These are phyloP conservation scores for Noctilio leporinus DNA, from an alignment of 2,113 vertebrate genomes.

Conservation along the genomic window DNA sequence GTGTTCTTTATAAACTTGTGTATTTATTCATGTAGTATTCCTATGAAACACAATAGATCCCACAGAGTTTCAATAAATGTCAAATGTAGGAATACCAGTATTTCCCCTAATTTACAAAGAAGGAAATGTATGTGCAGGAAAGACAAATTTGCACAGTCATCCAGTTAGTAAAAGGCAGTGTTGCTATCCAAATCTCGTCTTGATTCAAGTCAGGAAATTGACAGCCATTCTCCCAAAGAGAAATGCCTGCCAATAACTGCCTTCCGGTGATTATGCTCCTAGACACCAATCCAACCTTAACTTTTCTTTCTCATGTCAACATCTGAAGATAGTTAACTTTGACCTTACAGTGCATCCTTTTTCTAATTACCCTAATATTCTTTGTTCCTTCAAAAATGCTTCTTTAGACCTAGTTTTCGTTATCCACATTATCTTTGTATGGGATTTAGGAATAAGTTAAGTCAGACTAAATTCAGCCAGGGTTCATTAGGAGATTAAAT, in stretches of 20 bases:
- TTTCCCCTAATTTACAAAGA: background rate
- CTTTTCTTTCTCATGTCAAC: background rate
- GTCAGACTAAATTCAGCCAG: background rate
- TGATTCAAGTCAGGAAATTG: background rate
- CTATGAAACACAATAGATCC: background rate
- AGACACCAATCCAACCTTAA: background rate
- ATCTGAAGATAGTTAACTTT: background rate
- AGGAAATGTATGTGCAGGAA: background rate
- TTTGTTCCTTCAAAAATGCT: background rate
- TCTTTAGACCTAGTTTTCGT: background rate
- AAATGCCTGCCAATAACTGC: background rate
- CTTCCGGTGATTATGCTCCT: background rate
- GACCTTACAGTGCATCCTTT: background rate
- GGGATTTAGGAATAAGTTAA: background rate
- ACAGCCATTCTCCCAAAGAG: background rate
- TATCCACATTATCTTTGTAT: background rate
- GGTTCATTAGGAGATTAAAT: conserved; percentile 33
- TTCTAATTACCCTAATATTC: background rate
- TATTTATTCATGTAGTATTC: background rate
- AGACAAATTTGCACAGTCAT: background rate
- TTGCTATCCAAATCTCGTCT: background rate
- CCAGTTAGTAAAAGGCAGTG: background rate
- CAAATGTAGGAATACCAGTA: background rate
- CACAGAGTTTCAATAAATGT: background rate
- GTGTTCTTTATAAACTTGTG: background rate